Conservation (phyloP, 1,140 invertebrate species). For the Heliconius hermathena region DNA sequence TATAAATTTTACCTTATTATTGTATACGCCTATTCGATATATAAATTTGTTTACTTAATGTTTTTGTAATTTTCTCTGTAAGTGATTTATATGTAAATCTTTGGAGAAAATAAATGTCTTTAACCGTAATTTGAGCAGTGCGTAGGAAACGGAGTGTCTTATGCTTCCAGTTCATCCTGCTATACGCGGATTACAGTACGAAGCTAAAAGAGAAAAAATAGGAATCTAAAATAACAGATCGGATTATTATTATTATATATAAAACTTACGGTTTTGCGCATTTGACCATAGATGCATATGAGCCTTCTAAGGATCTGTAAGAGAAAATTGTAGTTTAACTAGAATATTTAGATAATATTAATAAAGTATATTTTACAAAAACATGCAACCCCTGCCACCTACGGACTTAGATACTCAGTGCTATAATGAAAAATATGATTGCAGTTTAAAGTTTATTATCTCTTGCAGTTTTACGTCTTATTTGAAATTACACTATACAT, state of each 20-base stretch:
- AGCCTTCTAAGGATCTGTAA: conserved; percentile 77
- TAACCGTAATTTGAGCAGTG: no score
- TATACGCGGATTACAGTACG: no score
- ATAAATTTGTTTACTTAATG: no score
- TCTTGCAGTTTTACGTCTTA: not conserved
- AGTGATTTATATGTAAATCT: no score
- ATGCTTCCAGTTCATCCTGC: no score
- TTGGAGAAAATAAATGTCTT: no score
- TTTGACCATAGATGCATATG: conserved; percentile 78
- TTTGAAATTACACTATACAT: not conserved
- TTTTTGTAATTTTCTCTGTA: no score
- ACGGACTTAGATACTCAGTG: not conserved
- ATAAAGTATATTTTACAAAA: not conserved
- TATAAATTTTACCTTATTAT: no score
- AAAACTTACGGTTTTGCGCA: conserved; percentile 80
- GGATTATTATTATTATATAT: conserved; percentile 7
- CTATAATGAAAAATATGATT: conserved; percentile 15
- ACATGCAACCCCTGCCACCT: conserved; percentile 30
- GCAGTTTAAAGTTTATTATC: not conserved
- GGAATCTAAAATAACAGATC: not conserved
- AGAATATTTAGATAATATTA: not conserved
- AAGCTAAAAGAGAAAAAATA: no score
- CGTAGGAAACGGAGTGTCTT: no score
- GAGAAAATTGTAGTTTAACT: conserved; percentile 18
- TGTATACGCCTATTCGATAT: no score